Evolutionary conservation across 2,888 invertebrate species (phyloP).

Genomic region (Pseudolycoriella hygida): DNA sequence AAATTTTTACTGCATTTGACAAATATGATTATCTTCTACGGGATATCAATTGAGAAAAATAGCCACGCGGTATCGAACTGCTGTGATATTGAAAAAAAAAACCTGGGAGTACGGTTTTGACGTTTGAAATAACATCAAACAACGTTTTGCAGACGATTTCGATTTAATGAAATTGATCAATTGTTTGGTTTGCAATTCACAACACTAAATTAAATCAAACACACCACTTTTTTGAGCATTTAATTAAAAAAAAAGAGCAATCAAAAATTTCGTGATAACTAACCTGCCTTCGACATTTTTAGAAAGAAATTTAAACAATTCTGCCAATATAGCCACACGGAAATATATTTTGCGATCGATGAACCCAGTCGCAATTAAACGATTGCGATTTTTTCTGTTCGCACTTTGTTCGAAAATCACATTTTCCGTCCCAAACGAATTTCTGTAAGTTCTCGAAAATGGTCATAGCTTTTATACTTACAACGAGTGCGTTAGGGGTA

Average conservation of each 20-base stretch:
- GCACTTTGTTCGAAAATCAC: too few species aligned
- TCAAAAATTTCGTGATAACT: slow-evolving; percentile 25
- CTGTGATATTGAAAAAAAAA: too few species aligned
- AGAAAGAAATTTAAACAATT: slow-evolving; percentile 22
- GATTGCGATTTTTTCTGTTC: too few species aligned
- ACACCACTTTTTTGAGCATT: not conserved
- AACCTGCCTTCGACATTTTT: slow-evolving; percentile 54
- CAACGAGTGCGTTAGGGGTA: too few species aligned
- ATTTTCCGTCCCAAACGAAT: too few species aligned
- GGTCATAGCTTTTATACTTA: too few species aligned
- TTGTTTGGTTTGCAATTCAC: not conserved
- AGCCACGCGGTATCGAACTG: too few species aligned
- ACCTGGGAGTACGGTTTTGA: not conserved
- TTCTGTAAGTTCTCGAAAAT: too few species aligned
- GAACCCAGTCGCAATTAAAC: not conserved
- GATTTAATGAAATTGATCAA: too few species aligned
- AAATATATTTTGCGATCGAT: too few species aligned
- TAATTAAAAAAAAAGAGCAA: not conserved
- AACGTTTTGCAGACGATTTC: not conserved
- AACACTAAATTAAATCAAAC: slow-evolving; percentile 2
- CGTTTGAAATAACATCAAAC: not conserved
- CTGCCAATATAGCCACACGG: not conserved
- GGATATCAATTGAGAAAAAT: not conserved
- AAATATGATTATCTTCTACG: not conserved
- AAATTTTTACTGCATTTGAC: too few species aligned